Base-by-base conservation (phyloP, 92 coral and sea anemone genomes). In the Siderastrea siderea region DNA sequence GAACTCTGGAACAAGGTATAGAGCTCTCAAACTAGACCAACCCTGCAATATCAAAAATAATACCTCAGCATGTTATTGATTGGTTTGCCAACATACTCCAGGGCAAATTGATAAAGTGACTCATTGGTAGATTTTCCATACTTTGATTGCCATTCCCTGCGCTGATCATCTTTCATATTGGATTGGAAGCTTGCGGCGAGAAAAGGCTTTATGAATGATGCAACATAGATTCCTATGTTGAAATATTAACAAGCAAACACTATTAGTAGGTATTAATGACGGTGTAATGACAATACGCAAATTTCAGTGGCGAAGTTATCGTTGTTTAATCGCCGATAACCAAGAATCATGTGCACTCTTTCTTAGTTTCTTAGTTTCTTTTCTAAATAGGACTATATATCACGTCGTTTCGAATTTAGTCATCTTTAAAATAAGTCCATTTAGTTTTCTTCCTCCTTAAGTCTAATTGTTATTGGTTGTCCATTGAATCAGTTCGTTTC, bases 1-100 rank as follows among this genome's bases (percentile, higher is more conserved):
- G 38, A 26, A 26, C 38, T 26, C 38, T 26, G 38, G 38, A 26
- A 26, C 38, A 26, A 26, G 38, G 38, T 26, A 26, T 26, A 26
- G 38, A 0, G 38, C 38, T 26, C 38, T 26, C 38, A 26, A 26
- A 26, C 38, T 26, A 26, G 38, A 26, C 38, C 38, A 26, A 26
- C 38, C 38, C 38, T 26, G 38, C 38, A 26, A 26, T 26, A 26
- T 19, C 61, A 19, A 3, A 19, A 2, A 19, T 5, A 19, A 5
- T 85, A 95, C 98, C 94, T 90, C n/a, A 95, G 15, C 81, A 93
- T 71, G n/a, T 65, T 13, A 26, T 93, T 81, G 2, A 87, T 82
- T 46, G 98, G 96, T 65, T 79, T 79, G 43, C 98, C 98, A 51
- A 93, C 87, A 75, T 80, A 84, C 48, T 77, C 85, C 49, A 93